These are phyloP conservation scores for Eubasilissa regina DNA, from an alignment of 1,140 invertebrate genomes.

Conservation along the genomic window DNA sequence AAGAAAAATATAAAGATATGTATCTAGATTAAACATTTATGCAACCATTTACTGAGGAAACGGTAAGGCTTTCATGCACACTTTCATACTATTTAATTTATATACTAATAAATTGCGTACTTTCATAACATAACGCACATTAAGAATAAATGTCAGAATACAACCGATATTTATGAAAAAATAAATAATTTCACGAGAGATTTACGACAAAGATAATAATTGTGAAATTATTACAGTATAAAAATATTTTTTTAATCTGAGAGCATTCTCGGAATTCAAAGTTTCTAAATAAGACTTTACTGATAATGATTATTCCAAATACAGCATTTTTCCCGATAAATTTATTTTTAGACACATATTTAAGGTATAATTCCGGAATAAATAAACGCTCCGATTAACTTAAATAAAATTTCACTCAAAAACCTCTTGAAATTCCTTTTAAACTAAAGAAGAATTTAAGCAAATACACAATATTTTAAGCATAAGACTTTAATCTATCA, in stretches of 20 bases:
- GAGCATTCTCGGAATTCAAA: neutral
- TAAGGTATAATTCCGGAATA: conserved; percentile 23
- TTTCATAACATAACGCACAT: no score
- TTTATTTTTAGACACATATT: conserved; percentile 20
- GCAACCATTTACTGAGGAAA: no score
- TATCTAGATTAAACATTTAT: neutral
- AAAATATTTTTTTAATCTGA: conserved; percentile 8
- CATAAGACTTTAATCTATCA: conserved; percentile 24
- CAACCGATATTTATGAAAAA: no score
- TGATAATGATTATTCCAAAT: neutral
- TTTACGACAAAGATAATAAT: neutral
- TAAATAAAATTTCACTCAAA: conserved; percentile 1
- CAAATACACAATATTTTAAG: conserved; percentile 8
- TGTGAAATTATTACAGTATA: conserved; percentile 5
- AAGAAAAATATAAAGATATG: conserved; percentile 15
- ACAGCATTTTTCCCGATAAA: neutral
- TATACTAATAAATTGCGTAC: no score
- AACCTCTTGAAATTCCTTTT: conserved; percentile 30
- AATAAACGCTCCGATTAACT: neutral
- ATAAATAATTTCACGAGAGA: neutral
- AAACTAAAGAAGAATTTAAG: conserved; percentile 3
- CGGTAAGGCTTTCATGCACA: no score
- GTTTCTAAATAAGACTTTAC: no score
- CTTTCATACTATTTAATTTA: no score
- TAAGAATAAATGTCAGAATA: no score